Evolutionary conservation across 2,797 vertebrate species (phyloP).

Genomic region (Anniella stebbinsi): DNA sequence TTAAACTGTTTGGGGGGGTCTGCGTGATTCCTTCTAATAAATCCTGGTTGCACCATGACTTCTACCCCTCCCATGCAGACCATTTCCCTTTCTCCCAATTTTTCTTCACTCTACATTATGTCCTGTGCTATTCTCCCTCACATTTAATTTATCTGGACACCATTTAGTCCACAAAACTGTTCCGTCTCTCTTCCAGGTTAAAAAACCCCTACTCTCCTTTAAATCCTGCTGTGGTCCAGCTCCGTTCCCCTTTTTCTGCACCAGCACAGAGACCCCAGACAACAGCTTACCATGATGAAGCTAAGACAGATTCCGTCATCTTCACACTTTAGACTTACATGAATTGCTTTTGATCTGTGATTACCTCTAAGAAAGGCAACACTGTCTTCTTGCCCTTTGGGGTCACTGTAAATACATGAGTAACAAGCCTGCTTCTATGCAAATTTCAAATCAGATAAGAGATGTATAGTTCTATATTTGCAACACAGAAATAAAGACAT

Average conservation of each 20-base stretch:
- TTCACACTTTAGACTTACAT: not conserved
- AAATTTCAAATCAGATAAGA: conserved; percentile 72
- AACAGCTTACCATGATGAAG: not conserved
- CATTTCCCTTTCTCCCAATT: not conserved
- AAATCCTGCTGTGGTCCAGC: not conserved
- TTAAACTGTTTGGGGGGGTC: not conserved
- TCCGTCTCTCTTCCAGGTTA: conserved; percentile 17
- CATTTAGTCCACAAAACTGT: not conserved
- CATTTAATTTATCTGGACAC: not conserved
- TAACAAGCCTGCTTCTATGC: conserved; percentile 61
- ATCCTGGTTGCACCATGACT: not conserved
- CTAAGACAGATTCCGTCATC: not conserved
- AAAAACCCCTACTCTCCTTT: conserved; percentile 29
- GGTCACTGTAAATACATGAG: conserved; percentile 32
- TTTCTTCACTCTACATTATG: not conserved
- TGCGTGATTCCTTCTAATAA: not conserved
- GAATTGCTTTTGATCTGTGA: conserved; percentile 20
- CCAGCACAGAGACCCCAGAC: not conserved
- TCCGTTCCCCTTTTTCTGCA: not conserved
- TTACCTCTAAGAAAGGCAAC: conserved; percentile 27
- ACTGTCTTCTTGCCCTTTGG: conserved; percentile 26
- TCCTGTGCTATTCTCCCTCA: conserved; percentile 10
- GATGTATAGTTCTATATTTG: conserved; percentile 72
- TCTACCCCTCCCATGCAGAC: not conserved
- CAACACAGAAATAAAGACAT: conserved; percentile 78